These are phyloP conservation scores for Scolopax mira DNA, from an alignment of 2,113 vertebrate genomes.

Conservation along the genomic window DNA sequence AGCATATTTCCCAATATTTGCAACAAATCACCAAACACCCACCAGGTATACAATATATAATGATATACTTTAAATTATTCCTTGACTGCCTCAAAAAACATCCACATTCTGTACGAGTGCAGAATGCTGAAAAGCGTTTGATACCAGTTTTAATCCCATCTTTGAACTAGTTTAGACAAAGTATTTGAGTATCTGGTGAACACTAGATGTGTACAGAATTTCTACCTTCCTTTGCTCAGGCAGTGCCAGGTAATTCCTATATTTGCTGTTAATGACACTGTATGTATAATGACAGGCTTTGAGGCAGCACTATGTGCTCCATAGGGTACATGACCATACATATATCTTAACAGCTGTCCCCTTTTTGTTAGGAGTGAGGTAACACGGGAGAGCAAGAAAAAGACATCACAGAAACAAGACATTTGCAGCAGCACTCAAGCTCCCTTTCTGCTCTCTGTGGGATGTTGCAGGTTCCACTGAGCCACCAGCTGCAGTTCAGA, in stretches of 20 bases:
- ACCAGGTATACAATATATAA: neutral
- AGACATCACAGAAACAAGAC: neutral
- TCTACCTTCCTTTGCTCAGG: neutral
- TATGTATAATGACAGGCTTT: neutral
- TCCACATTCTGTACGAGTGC: neutral
- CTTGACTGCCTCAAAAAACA: neutral
- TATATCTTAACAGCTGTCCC: neutral
- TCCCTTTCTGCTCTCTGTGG: neutral
- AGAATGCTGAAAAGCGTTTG: neutral
- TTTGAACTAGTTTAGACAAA: neutral
- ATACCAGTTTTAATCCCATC: neutral
- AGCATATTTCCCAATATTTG: neutral
- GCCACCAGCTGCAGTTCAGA: neutral
- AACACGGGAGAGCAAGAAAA: neutral
- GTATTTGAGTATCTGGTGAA: neutral
- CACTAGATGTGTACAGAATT: neutral
- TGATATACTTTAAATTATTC: neutral
- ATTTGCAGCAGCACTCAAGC: neutral
- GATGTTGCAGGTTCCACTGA: neutral
- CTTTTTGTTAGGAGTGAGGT: neutral
- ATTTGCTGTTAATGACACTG: neutral
- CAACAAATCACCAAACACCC: neutral
- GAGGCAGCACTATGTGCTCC: neutral
- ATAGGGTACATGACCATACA: neutral
- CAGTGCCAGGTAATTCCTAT: neutral